Evolutionary conservation across 2,797 vertebrate species (phyloP), one percentile per base, ranked within the genome.

Genomic region (Rallus crepitans): DNA sequence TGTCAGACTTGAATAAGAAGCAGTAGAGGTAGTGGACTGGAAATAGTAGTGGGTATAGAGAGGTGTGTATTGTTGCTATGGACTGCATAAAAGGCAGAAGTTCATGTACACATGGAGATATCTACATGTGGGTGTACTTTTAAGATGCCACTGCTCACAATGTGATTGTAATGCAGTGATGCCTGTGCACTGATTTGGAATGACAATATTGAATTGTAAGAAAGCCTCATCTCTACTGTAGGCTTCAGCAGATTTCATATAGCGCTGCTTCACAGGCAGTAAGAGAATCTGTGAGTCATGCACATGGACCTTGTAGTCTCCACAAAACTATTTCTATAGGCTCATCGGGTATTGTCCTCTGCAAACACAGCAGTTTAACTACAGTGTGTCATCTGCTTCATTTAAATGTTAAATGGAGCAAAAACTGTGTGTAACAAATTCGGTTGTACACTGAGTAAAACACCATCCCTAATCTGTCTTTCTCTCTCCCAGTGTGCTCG

Each of bases 401-500:
- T 94, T 85, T 78, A 55, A 82, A 87, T 85, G 20, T 45, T 64
- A 30, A 65, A 84, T 45, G 65, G 47, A 56, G 40, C 42, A 73
- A 72, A 90, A 77, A 39, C 39, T 72, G 9, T 60, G 21, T 31
- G 28, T 31, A 45, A 76, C 72, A 69, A 48, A 75, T 87, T 78
- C 30, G 53, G 3, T 78, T 89, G 64, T 77, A 61, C 17, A 8
- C 12, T 15, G 63, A 81, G 69, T 33, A 73, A 81, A 95, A 55
- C 21, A 61, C 27, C 61, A 28, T 82, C 47, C 25, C 27, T 94
- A 71, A 96, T 94, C 40, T 47, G 47, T 16, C 94, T 15, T 84
- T 91, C 53, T 87, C 79, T 96, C 31, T 95, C 95, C 65, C 95
- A 99, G 99, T 99, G 99, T 81, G 99, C 99, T 73, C 99, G 99